Conservation (phyloP, 2,888 invertebrate species). For the Hybos culiciformis region DNA sequence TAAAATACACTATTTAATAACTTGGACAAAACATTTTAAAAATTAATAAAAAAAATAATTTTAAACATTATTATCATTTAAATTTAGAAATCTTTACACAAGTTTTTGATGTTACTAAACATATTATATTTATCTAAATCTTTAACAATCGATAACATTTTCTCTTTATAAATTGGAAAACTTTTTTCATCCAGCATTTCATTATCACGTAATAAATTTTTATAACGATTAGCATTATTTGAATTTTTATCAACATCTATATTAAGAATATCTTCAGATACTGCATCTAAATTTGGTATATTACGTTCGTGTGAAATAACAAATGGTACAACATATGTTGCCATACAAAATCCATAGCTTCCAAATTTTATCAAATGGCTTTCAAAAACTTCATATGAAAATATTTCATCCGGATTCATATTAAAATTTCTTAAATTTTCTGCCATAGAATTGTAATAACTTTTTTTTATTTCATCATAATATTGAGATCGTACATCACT, state of each 20-base stretch:
- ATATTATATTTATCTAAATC: constrained; percentile 19
- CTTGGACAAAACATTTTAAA: too few relatives aligned
- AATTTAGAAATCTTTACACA: too few relatives aligned
- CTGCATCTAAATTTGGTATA: constrained; percentile 24
- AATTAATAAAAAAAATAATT: too few relatives aligned
- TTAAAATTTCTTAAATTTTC: constrained; percentile 17
- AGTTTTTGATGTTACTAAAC: neutral
- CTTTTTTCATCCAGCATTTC: constrained; percentile 23
- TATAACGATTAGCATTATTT: constrained; percentile 9
- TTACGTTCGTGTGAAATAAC: constrained; percentile 23
- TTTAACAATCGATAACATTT: constrained; percentile 21
- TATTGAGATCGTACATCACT: constrained; percentile 23
- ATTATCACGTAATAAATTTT: constrained; percentile 19
- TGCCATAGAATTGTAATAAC: constrained; percentile 21
- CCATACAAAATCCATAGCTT: constrained; percentile 26
- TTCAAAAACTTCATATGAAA: constrained; percentile 19
- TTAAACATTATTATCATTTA: too few relatives aligned
- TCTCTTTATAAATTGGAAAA: constrained; percentile 23
- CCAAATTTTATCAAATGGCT: constrained; percentile 23
- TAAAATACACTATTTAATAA: too few relatives aligned
- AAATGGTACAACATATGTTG: constrained; percentile 24
- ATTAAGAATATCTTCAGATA: constrained; percentile 19
- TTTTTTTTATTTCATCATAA: constrained; percentile 22
- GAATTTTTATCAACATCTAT: constrained; percentile 6
- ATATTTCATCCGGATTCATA: constrained; percentile 18